phyloP scores from a whole-genome alignment of 1,140 invertebrate genomes.

The Riptortus pedestris region DNA sequence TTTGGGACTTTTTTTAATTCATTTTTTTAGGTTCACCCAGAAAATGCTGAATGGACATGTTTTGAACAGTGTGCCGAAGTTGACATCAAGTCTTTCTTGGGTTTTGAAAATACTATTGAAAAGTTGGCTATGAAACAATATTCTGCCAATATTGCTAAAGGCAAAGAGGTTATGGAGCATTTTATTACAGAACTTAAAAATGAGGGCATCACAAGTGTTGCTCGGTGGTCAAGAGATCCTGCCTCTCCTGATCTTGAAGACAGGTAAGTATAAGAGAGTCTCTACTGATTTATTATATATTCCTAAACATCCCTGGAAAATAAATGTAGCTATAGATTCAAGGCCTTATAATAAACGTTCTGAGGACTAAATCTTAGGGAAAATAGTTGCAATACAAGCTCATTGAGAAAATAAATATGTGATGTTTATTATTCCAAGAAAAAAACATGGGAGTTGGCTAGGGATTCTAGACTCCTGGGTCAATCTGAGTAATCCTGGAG shows the following conservation, averaged over 20 bases:
- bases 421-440: too few species aligned
- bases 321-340: too few species aligned
- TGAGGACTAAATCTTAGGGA: too few species aligned
- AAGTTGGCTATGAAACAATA: constrained; percentile 97
- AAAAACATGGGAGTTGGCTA: too few species aligned
- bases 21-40: constrained; percentile 78
- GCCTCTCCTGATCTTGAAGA: constrained; percentile 7
- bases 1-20: constrained; percentile 23
- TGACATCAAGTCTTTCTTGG: constrained; percentile 94
- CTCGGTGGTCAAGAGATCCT: constrained; percentile 41
- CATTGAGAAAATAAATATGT: too few species aligned
- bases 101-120: constrained; percentile 89
- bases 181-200: constrained; percentile 73
- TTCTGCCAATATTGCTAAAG: constrained; percentile 81
- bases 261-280: neutral
- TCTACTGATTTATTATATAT: neutral
- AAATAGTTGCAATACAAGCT: too few species aligned
- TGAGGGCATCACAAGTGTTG: constrained; percentile 65
- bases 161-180: constrained; percentile 91
- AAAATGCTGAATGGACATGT: constrained; percentile 91
- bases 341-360: too few species aligned
- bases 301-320: too few species aligned
- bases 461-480: too few species aligned
- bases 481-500: too few species aligned
- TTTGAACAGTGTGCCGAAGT: constrained; percentile 90